Evolutionary conservation across 30 jellyfish, hydroid and myxozoan species (phyloP).

Genomic region (Aurelia sp.): DNA sequence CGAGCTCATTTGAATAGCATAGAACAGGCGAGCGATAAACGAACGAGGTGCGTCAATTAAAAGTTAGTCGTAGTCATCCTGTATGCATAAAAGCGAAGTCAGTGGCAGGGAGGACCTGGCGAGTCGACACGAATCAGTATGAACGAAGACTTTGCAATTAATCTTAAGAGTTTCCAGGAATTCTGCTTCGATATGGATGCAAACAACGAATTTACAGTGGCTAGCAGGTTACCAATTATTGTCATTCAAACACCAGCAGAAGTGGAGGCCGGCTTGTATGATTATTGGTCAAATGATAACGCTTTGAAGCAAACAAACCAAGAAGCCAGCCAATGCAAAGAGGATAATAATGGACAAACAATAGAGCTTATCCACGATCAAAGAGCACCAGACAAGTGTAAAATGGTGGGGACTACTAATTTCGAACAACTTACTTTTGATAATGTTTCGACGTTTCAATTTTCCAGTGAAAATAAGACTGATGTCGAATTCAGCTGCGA

Average conservation of each 20-base stretch:
- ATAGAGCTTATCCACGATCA: background rate
- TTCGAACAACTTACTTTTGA: constrained; percentile 1
- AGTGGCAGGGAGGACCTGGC: no score
- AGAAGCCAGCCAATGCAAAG: background rate
- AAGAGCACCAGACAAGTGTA: background rate
- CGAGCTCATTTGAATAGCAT: constrained; percentile 12
- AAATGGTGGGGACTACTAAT: background rate
- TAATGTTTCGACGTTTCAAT: constrained; percentile 3
- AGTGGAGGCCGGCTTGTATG: constrained; percentile 59
- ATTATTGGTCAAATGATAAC: constrained; percentile 26
- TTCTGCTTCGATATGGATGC: constrained; percentile 27
- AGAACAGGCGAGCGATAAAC: background rate
- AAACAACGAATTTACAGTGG: constrained; percentile 5
- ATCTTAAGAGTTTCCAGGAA: constrained; percentile 15
- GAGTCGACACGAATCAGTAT: background rate
- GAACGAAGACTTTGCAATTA: constrained; percentile 22
- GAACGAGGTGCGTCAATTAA: background rate
- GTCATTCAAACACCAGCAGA: constrained; percentile 66
- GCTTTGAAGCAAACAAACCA: background rate
- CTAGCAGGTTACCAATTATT: constrained; percentile 67
- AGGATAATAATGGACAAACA: background rate
- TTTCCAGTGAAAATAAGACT: background rate
- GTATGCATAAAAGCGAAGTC: no score
- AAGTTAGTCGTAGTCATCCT: no score
- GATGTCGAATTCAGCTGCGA: constrained; percentile 15